A percentile compares a stretch with the other conserved stretches of the same genome.
These are phyloP conservation scores for Crypturellus undulatus DNA, from an alignment of 2,113 vertebrate species.

Conservation along the genomic window DNA sequence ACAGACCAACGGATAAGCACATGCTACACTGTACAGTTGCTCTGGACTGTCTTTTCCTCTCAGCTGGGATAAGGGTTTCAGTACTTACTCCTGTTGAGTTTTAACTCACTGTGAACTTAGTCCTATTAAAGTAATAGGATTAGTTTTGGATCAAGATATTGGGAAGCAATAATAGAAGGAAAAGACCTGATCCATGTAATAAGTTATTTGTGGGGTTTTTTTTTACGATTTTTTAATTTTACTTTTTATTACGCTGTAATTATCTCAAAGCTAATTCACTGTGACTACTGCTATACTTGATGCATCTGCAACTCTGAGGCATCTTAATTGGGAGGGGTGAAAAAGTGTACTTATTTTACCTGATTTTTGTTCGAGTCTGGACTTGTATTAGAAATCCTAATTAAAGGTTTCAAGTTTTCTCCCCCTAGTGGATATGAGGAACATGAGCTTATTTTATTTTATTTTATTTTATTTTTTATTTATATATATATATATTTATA, in stretches of 20 bases:
- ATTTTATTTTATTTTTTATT: no score
- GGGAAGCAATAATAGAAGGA: not conserved
- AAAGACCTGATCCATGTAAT: accelerated
- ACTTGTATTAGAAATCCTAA: accelerated
- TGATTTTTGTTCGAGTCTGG: not conserved
- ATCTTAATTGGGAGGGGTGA: not conserved
- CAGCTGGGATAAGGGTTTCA: not conserved
- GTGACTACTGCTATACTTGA: not conserved
- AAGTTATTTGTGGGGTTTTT: not conserved
- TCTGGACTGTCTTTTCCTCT: not conserved
- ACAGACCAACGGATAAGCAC: not conserved
- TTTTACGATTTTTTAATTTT: no score
- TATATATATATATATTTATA: no score
- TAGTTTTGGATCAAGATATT: not conserved
- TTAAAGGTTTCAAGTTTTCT: not conserved
- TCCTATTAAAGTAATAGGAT: not conserved
- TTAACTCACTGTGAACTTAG: not conserved
- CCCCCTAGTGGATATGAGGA: conserved; percentile 1
- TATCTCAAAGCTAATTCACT: not conserved
- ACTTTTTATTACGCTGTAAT: no score
- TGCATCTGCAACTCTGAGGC: not conserved
- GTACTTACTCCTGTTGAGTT: not conserved
- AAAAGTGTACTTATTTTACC: accelerated
- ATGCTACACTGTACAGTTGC: not conserved
- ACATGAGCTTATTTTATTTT: no score